Base-by-base conservation (phyloP, 2,113 vertebrate species). In the Chlorodrepanis virens region DNA sequence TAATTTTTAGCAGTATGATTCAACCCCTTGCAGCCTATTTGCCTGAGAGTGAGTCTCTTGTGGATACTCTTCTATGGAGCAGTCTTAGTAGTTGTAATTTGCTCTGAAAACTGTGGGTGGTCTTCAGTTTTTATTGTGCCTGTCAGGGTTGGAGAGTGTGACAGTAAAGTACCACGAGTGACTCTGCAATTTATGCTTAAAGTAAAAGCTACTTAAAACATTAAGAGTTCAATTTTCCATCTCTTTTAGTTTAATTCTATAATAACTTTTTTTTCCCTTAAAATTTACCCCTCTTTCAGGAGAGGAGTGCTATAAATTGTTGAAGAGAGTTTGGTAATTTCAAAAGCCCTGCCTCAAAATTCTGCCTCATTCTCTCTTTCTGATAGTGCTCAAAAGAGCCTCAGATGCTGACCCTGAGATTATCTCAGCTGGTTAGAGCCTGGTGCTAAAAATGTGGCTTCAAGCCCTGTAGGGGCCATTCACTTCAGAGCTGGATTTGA, bases 121-220 rank as follows among this genome's bases (percentile, higher is more conserved):
- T 95, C 87, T 82, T 76, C 35, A 47, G 49, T 69, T 84, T 76
- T 92, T 59, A 60, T 89, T 88, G 87, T 94, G 68, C 50, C 35
- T 61, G 37, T 33, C 35, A 61, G 71, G 10, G 44, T 15, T 80
- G 82, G 76, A 50, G 85, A 76, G 65, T 37, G 60, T 60, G 37
- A 79, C 69, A 76, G 47, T 28, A 52, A 56, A 31, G 63, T 45
- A 24, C 25, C 54, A 22, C 3, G 4, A 61, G 44, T 7, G 37
- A 19, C 0, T 0, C 23, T 49, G 61, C 35, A 67, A 56, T 56
- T 82, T 52, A 22, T 39, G 28, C 39, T 74, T 79, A 11, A 90
- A 90, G 56, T 25, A 75, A 76, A 88, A 95, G 39, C 64, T 47
- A 8, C 56, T 72, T 33, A 42, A 57, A 83, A 25, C 33, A n/a